A percentile compares a stretch with the other conserved stretches of the same genome.
Evolutionary conservation across 1,140 invertebrate genomes (phyloP).

Genomic region (Tetragonula clypearis): DNA sequence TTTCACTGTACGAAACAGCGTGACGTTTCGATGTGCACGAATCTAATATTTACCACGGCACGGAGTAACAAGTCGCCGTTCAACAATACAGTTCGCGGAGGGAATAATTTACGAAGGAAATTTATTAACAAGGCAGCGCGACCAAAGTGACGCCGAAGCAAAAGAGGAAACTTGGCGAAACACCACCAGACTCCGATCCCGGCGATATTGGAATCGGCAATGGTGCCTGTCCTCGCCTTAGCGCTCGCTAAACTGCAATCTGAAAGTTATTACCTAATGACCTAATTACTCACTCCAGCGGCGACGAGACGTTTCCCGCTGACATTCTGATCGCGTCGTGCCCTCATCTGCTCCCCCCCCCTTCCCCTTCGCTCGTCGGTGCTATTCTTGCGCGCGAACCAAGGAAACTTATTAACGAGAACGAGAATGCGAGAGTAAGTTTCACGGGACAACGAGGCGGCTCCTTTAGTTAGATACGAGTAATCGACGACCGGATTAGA

Average conservation of each 20-base stretch:
- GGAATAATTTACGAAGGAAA: not conserved
- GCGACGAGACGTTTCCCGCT: not conserved
- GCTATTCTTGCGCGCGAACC: not conserved
- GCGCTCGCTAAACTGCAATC: not conserved
- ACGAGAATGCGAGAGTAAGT: not conserved
- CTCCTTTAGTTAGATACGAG: not conserved
- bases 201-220: conserved; percentile 12
- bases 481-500: not conserved
- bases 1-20: no score
- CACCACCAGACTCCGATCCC: not conserved
- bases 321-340: not conserved
- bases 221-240: not conserved
- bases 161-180: not conserved
- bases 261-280: conserved; percentile 25
- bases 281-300: conserved; percentile 1
- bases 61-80: not conserved
- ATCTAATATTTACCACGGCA: not conserved
- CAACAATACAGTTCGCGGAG: not conserved
- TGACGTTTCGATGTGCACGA: not conserved
- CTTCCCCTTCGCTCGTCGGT: not conserved
- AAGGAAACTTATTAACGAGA: conserved; percentile 16
- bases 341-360: no score
- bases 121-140: not conserved
- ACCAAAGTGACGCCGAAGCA: not conserved
- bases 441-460: not conserved